Evolutionary conservation across 2,888 invertebrate species (phyloP).

Genomic region (Agonum fuliginosum): DNA sequence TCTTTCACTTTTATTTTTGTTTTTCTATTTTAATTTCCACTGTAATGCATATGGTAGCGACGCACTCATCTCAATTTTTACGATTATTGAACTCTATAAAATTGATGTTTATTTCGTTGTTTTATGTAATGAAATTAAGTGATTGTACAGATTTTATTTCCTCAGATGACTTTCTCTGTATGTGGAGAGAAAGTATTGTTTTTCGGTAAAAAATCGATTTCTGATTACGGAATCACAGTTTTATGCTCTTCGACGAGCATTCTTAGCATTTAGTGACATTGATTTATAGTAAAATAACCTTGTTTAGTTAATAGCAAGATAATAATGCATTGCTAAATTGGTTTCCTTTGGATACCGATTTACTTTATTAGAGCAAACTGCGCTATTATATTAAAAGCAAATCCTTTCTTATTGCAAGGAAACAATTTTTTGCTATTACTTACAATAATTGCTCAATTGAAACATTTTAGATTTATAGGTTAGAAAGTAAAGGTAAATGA

Average conservation of each 20-base stretch:
- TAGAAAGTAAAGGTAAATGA: too few relatives aligned
- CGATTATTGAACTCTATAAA: background rate
- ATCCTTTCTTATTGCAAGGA: too few relatives aligned
- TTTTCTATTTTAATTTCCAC: too few relatives aligned
- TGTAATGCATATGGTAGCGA: too few relatives aligned
- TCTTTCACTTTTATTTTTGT: too few relatives aligned
- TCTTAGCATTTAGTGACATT: slow-evolving; percentile 4
- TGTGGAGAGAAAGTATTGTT: slow-evolving; percentile 37
- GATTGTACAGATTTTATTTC: slow-evolving; percentile 11
- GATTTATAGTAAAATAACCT: slow-evolving; percentile 12
- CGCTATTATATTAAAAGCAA: too few relatives aligned
- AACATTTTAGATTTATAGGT: too few relatives aligned
- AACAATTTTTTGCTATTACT: too few relatives aligned
- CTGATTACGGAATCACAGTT: slow-evolving; percentile 4
- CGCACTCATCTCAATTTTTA: too few relatives aligned
- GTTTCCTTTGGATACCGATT: background rate
- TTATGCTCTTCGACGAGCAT: background rate
- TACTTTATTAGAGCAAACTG: background rate
- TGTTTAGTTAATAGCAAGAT: background rate
- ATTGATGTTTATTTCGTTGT: background rate
- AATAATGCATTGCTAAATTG: slow-evolving; percentile 23
- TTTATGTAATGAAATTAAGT: slow-evolving; percentile 25
- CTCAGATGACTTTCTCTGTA: slow-evolving; percentile 31
- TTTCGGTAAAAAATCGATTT: slow-evolving; percentile 33
- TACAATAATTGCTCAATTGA: too few relatives aligned